Conservation (phyloP, 2,888 invertebrate genomes). For the Drosophila paranaensis region DNA sequence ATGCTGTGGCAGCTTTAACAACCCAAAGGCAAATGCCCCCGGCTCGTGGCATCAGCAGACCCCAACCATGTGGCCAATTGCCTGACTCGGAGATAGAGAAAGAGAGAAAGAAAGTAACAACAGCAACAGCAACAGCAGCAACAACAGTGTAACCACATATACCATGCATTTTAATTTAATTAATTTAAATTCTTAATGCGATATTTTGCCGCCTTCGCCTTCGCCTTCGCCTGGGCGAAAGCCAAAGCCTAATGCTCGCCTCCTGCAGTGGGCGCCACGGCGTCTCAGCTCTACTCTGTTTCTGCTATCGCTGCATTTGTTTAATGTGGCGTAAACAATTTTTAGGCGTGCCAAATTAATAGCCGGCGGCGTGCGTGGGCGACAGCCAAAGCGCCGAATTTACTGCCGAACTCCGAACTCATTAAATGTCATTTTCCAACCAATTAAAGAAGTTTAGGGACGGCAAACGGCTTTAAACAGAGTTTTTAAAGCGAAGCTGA, state of each 20-base stretch:
- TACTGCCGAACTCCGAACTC: constrained; percentile 47
- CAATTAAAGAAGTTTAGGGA: constrained; percentile 53
- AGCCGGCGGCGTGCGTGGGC: constrained; percentile 29
- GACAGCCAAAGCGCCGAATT: constrained; percentile 13
- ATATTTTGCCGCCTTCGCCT: constrained; percentile 57
- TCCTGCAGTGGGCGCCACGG: constrained; percentile 9
- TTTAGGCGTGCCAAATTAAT: constrained; percentile 69
- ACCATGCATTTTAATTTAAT: constrained; percentile 78
- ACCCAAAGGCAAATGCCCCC: constrained; percentile 52
- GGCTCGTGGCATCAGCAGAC: constrained; percentile 28
- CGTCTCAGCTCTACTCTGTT: constrained; percentile 35
- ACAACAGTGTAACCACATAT: constrained; percentile 44
- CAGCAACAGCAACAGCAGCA: constrained; percentile 25
- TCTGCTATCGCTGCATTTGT: constrained; percentile 68
- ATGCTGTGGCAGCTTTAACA: constrained; percentile 75
- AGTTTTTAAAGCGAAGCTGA: background rate
- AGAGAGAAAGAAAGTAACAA: background rate
- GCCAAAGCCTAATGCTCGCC: constrained; percentile 16
- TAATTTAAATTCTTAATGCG: constrained; percentile 79
- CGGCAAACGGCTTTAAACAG: background rate
- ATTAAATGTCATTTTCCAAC: constrained; percentile 64
- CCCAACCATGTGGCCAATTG: constrained; percentile 34
- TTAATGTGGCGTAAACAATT: constrained; percentile 74
- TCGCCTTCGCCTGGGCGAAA: too few relatives aligned
- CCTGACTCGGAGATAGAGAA: constrained; percentile 11